Conservation (phyloP, 2,888 invertebrate genomes). For the Hirtodrosophila cameraria region DNA sequence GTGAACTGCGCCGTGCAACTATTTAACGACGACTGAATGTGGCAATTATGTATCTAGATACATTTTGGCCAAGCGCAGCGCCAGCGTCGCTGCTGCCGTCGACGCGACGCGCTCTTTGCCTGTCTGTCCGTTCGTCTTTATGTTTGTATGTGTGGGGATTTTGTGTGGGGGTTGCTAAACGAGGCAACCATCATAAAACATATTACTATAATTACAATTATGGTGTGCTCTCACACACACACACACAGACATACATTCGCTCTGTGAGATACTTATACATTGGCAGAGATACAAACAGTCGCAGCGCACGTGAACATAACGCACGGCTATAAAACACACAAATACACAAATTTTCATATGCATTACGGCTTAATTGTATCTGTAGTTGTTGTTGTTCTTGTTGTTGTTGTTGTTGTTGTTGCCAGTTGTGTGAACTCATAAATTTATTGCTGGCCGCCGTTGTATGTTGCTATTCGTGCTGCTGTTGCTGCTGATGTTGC, state of each 20-base stretch:
- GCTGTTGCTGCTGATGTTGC: slow-evolving; percentile 14
- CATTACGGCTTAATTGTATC: slow-evolving; percentile 77
- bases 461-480: slow-evolving; percentile 31
- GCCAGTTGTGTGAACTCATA: slow-evolving; percentile 69
- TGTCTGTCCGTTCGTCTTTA: slow-evolving; percentile 24
- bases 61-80: slow-evolving; percentile 80
- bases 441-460: slow-evolving; percentile 56
- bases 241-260: slow-evolving; percentile 15
- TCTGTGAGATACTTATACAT: slow-evolving; percentile 13
- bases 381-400: slow-evolving; percentile 34
- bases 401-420: slow-evolving; percentile 33
- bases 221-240: slow-evolving; percentile 57
- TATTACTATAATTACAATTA: slow-evolving; percentile 83
- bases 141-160: slow-evolving; percentile 46
- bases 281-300: slow-evolving; percentile 59
- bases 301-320: slow-evolving; percentile 72
- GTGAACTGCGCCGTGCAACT: slow-evolving; percentile 84
- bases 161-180: slow-evolving; percentile 77
- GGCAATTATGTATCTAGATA: slow-evolving; percentile 84
- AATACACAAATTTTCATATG: slow-evolving; percentile 69
- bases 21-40: slow-evolving; percentile 84
- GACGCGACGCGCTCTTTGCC: slow-evolving; percentile 48
- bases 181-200: slow-evolving; percentile 81
- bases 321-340: slow-evolving; percentile 72
- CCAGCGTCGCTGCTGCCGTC: slow-evolving; percentile 42